Evolutionary conservation across 2,888 invertebrate genomes (phyloP).

Genomic region (Mimumesa dahlbomi): DNA sequence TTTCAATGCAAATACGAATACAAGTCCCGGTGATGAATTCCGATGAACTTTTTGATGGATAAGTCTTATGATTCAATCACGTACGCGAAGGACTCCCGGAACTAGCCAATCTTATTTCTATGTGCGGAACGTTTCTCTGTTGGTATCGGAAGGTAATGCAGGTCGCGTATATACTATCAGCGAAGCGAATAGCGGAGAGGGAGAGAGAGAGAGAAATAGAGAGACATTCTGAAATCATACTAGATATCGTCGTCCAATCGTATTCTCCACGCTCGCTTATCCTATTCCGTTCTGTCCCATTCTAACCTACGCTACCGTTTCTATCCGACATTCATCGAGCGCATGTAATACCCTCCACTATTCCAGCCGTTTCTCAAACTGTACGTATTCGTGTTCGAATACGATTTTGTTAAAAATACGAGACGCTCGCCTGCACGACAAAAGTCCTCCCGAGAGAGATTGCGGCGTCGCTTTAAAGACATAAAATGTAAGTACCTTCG

Average conservation of each 20-base stretch:
- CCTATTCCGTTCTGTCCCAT: conserved; percentile 61
- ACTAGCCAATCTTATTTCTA: conserved; percentile 59
- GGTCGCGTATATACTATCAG: conserved; percentile 58
- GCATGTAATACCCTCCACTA: conserved; percentile 63
- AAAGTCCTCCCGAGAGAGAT: conserved; percentile 20
- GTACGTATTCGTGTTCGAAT: conserved; percentile 27
- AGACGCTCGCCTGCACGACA: conserved; percentile 4
- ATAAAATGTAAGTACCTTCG: conserved; percentile 20
- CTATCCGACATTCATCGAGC: conserved; percentile 70
- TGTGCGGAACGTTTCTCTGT: conserved; percentile 37
- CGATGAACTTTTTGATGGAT: conserved; percentile 34
- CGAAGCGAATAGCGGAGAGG: conserved; percentile 29
- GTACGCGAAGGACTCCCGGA: conserved; percentile 26
- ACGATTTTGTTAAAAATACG: conserved; percentile 50
- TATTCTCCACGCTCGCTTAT: conserved; percentile 67
- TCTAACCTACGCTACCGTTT: conserved; percentile 45
- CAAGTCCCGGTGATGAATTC: conserved; percentile 21
- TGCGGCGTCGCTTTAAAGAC: conserved; percentile 25
- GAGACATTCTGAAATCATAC: conserved; percentile 65
- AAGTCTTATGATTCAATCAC: conserved; percentile 48
- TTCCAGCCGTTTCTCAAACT: conserved; percentile 37
- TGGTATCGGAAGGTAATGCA: conserved; percentile 54
- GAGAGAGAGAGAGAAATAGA: conserved; percentile 50
- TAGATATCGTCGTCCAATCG: conserved; percentile 69
- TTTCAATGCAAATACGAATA: conserved; percentile 20